Base-by-base conservation (phyloP, 2,888 invertebrate genomes). In the Thymelicus lineola region DNA sequence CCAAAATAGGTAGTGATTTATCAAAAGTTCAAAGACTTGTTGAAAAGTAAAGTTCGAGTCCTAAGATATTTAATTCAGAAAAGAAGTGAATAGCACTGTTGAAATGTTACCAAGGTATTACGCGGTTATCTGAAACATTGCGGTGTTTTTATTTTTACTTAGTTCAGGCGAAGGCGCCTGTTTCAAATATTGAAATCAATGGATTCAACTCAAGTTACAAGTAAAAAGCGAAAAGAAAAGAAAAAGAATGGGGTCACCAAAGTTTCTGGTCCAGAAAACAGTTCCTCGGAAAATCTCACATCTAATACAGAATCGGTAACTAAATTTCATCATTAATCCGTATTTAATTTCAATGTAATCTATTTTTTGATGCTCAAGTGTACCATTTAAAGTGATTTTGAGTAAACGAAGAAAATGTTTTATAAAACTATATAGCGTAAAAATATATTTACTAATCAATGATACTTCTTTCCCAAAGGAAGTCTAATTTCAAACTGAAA, bases 181-280 rank as follows among this genome's bases (percentile, higher is more conserved):
- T 50, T 63, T 63, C 50, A 62, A 64, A 65, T n/a, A n/a, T 20
- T 7, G n/a, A 46, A 28, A 17, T 14, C 50, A 61, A 88, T 86
- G 86, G 83, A 86, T 74, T 38, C 66, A 68, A 71, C 74, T 42
- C 76, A 77, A 76, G 75, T 58, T 71, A 7, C 3, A 55, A 55
- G 14, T 14, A 84, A 77, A 77, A 87, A 85, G 77, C 82, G 79
- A 60, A 82, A 82, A 72, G 75, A 73, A 71, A 84, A 82, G 71
- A 82, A 81, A 73, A 86, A 81, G 75, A 89, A 82, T 70, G 87
- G 89, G 89, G 91, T 90, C 88, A 89, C 75, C 73, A 85, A 87
- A 83, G 82, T 80, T 71, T 72, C 74, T 28, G 77, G 80, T 72
- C 66, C 75, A 12, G 76, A 81, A 72, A 74, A 86, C 79, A 82